Percentiles rank a stretch among this genome's conserved stretches.
phyloP scores from a whole-genome alignment of 2,888 invertebrate genomes.

The Caenorhabditis zanzibari region DNA sequence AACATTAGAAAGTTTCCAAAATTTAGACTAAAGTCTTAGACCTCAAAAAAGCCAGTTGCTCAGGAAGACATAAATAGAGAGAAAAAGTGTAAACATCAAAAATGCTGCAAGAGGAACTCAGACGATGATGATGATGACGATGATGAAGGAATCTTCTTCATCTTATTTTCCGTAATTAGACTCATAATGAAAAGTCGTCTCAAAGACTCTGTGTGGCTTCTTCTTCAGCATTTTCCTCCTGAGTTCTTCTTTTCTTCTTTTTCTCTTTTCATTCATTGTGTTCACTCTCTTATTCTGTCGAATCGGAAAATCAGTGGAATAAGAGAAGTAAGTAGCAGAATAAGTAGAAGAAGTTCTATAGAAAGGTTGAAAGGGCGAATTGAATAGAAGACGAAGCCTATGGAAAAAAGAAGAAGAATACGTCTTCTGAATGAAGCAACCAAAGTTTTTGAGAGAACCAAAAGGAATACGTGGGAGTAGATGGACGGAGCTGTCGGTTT shows the following conservation, averaged over 20 bases:
- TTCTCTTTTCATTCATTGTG: conserved; percentile 29
- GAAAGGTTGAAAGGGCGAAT: conserved; percentile 57
- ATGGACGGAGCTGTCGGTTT: conserved; percentile 18
- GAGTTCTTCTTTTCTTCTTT: conserved; percentile 41
- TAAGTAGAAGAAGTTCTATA: conserved; percentile 41
- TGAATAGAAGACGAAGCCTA: conserved; percentile 42
- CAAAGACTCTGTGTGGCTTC: conserved; percentile 10
- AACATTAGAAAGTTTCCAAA: too few species aligned
- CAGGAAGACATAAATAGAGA: neutral
- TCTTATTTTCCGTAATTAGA: conserved; percentile 38
- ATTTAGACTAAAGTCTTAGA: too few species aligned
- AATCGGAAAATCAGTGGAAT: conserved; percentile 47
- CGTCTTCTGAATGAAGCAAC: neutral
- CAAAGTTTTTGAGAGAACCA: conserved; percentile 9
- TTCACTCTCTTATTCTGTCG: conserved; percentile 34
- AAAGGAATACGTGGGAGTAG: conserved; percentile 24
- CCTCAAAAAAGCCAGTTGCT: neutral
- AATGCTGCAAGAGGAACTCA: conserved; percentile 1
- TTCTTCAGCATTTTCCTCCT: conserved; percentile 30
- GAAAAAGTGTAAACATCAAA: conserved; percentile 10
- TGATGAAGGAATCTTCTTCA: conserved; percentile 24
- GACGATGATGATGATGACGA: conserved; percentile 9
- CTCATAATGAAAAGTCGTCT: conserved; percentile 46
- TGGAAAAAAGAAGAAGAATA: conserved; percentile 18
- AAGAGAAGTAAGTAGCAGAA: conserved; percentile 23